Percentiles rank a stretch among this genome's conserved stretches.
Evolutionary conservation across 2,888 invertebrate genomes (phyloP).

Genomic region (Euzetes globulus): DNA sequence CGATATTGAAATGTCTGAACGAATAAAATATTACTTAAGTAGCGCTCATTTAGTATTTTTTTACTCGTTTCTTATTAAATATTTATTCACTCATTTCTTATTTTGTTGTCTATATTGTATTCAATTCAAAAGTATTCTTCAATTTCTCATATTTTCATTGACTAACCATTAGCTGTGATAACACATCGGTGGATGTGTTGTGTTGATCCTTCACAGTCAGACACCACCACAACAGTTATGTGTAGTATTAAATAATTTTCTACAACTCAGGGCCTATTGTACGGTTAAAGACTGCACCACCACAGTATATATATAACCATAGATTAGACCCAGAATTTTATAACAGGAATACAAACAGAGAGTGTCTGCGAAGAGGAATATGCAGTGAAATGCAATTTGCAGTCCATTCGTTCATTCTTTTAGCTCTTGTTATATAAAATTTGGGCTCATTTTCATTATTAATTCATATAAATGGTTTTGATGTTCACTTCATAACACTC

Average conservation of each 20-base stretch:
- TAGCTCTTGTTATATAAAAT: not conserved
- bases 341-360: not conserved
- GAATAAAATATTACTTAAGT: no score
- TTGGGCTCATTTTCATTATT: constrained; percentile 21
- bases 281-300: not conserved
- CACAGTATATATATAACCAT: not conserved
- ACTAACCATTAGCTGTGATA: constrained; percentile 8
- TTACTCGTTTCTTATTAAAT: no score
- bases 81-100: no score
- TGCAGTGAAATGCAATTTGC: not conserved
- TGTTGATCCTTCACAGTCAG: not conserved
- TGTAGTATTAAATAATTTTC: not conserved
- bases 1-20: no score
- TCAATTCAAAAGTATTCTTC: no score
- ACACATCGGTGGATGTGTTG: not conserved
- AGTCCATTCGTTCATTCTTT: not conserved
- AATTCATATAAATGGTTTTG: constrained; percentile 21
- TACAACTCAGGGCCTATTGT: not conserved
- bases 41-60: no score
- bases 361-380: not conserved
- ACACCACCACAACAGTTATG: not conserved
- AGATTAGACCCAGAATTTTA: constrained; percentile 1
- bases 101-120: no score
- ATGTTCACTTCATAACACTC: not conserved
- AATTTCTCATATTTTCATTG: not conserved